Conservation (phyloP, 2,888 invertebrate species). For the Seira musarum region DNA sequence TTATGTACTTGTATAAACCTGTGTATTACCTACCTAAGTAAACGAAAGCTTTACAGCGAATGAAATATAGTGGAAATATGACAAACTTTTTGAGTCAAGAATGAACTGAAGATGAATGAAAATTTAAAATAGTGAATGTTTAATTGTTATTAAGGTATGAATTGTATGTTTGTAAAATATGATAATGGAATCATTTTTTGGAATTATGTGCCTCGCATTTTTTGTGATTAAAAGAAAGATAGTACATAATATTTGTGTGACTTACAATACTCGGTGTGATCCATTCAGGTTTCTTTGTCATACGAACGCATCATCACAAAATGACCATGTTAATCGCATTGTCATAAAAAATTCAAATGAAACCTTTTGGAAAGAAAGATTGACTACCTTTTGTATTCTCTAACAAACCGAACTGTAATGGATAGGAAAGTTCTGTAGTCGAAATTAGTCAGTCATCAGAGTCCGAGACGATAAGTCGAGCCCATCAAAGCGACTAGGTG, state of each 20-base stretch:
- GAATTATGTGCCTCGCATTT: conserved; percentile 56
- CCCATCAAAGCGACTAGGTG: not conserved
- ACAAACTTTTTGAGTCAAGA: conserved; percentile 34
- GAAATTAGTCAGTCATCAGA: conserved; percentile 14
- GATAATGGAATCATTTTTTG: not conserved
- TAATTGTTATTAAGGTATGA: conserved; percentile 27
- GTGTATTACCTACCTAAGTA: conserved; percentile 20
- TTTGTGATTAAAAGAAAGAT: conserved; percentile 34
- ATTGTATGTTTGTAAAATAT: conserved; percentile 9
- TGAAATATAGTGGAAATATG: conserved; percentile 27
- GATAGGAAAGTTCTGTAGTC: not conserved
- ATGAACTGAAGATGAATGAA: conserved; percentile 22
- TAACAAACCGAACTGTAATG: conserved; percentile 41
- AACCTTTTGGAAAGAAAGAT: not conserved
- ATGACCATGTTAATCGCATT: no score
- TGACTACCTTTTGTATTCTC: not conserved
- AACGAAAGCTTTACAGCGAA: conserved; percentile 45
- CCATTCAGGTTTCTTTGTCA: not conserved
- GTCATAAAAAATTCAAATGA: not conserved
- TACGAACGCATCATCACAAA: no score
- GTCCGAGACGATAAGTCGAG: conserved; percentile 28
- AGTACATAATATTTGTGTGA: conserved; percentile 48
- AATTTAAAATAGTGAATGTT: conserved; percentile 16
- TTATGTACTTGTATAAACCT: conserved; percentile 34
- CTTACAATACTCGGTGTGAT: not conserved